These are phyloP conservation scores for Calephelis nemesis DNA, from an alignment of 1,140 invertebrate species.

Conservation along the genomic window DNA sequence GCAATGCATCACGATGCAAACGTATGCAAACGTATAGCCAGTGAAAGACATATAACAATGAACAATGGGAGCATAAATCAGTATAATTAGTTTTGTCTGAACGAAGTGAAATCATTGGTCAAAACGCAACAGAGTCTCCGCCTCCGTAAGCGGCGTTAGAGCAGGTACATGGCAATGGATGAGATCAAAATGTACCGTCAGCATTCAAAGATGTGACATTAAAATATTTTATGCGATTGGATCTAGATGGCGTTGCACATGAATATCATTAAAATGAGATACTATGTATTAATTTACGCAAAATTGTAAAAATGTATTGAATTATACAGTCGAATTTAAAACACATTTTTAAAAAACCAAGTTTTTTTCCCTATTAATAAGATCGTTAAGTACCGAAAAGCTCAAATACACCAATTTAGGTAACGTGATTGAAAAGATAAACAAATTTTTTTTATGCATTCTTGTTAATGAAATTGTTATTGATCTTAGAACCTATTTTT, in stretches of 20 bases:
- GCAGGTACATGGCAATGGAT: conserved; percentile 58
- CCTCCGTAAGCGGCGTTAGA: conserved; percentile 61
- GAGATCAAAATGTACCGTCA: conserved; percentile 65
- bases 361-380: no score
- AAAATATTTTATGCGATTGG: background rate
- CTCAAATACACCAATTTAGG: no score
- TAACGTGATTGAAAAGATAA: no score
- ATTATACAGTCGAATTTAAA: no score
- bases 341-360: no score
- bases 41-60: conserved; percentile 76
- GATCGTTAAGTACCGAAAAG: no score
- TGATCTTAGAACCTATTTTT: no score
- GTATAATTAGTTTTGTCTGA: conserved; percentile 79
- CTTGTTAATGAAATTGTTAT: no score
- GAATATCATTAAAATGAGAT: no score
- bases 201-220: conserved; percentile 38
- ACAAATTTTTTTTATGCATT: no score
- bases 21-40: conserved; percentile 55
- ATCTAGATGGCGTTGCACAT: conserved; percentile 5
- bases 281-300: no score
- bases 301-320: no score
- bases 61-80: conserved; percentile 80
- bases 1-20: conserved; percentile 58
- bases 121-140: conserved; percentile 66
- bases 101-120: conserved; percentile 78